Conservation (phyloP, 2,113 vertebrate genomes). For the Edolisoma coerulescens region DNA sequence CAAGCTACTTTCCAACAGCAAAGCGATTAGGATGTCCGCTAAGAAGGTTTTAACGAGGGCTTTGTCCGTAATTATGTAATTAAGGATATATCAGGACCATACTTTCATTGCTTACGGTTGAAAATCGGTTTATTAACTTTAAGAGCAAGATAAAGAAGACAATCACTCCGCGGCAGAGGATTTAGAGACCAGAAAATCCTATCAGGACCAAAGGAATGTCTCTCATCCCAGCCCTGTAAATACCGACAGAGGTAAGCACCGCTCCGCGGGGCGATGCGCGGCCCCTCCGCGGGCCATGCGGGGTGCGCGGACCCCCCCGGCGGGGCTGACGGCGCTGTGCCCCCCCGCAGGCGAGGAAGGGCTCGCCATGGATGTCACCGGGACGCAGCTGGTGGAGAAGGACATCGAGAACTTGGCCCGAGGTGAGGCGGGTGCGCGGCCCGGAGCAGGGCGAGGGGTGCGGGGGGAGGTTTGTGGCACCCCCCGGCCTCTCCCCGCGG, state of each 20-base stretch:
- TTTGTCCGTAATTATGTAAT: conserved; percentile 65
- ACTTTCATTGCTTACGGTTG: conserved; percentile 68
- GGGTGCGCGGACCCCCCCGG: neutral
- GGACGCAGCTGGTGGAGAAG: conserved; percentile 82
- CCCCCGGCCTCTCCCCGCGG: neutral
- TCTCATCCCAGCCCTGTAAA: conserved; percentile 83
- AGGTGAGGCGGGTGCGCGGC: conserved; percentile 73
- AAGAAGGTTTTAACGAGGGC: conserved; percentile 67
- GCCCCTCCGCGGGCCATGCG: neutral
- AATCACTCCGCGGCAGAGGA: conserved; percentile 84
- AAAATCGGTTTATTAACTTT: conserved; percentile 78
- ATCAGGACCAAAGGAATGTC: conserved; percentile 81
- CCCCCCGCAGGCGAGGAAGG: conserved; percentile 78
- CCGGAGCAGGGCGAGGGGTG: neutral
- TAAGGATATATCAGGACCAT: conserved; percentile 65
- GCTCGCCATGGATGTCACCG: conserved; percentile 80
- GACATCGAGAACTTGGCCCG: conserved; percentile 93
- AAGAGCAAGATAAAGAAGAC: conserved; percentile 83
- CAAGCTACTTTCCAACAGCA: conserved; percentile 47
- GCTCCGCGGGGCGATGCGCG: neutral
- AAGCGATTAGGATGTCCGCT: conserved; percentile 57
- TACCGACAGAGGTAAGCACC: conserved; percentile 79
- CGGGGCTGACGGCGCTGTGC: neutral
- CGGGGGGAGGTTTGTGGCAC: neutral
- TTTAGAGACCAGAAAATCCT: conserved; percentile 84